phyloP scores from a whole-genome alignment of 2,113 vertebrate genomes.

The Vimba vimba region DNA sequence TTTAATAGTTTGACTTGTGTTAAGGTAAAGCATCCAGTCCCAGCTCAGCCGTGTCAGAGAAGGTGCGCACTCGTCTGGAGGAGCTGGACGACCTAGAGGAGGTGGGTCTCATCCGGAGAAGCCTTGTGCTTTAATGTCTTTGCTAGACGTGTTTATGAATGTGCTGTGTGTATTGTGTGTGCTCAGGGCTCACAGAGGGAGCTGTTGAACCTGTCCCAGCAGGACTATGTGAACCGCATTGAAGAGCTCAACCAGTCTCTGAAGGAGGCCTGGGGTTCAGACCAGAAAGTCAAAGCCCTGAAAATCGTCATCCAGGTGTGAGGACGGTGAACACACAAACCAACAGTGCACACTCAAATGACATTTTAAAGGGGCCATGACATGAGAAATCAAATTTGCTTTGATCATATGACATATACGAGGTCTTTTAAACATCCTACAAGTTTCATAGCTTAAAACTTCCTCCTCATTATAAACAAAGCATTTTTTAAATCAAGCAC shows the following conservation, averaged over 20 bases:
- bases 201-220: constrained; percentile 94
- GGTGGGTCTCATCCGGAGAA: constrained; percentile 69
- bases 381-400: too few relatives aligned
- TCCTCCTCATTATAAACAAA: too few relatives aligned
- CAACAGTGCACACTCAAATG: background rate
- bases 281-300: constrained; percentile 98
- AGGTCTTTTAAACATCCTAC: too few relatives aligned
- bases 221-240: constrained; percentile 95
- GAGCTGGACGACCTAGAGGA: constrained; percentile 97
- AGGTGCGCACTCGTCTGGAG: constrained; percentile 93
- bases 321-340: constrained; percentile 27
- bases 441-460: too few relatives aligned
- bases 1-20: background rate
- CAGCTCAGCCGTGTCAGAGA: constrained; percentile 92
- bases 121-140: background rate
- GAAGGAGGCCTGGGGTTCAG: constrained; percentile 95
- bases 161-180: constrained; percentile 32
- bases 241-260: constrained; percentile 96
- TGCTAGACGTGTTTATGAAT: background rate
- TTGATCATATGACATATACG: too few relatives aligned
- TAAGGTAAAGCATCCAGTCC: constrained; percentile 81
- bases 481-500: too few relatives aligned
- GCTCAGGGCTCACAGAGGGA: constrained; percentile 94
- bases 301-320: constrained; percentile 98
- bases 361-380: background rate